phyloP scores from a whole-genome alignment of 2,113 vertebrate species.

The Panthera leo region DNA sequence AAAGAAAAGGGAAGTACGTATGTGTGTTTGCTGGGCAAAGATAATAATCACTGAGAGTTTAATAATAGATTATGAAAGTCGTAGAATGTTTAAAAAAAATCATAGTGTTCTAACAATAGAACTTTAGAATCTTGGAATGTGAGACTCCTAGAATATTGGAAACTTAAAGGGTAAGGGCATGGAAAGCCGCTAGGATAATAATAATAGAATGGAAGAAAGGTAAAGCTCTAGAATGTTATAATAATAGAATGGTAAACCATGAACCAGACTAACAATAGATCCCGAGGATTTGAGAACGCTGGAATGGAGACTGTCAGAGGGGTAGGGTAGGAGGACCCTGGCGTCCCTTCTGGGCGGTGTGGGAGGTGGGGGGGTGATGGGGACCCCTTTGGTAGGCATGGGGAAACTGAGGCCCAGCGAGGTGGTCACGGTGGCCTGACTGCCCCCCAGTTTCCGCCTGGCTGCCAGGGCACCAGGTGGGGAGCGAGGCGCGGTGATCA shows the following conservation, averaged over 20 bases:
- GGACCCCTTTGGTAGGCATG: neutral
- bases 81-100: slow-evolving; percentile 55
- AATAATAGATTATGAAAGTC: slow-evolving; percentile 77
- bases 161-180: neutral
- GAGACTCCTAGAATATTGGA: slow-evolving; percentile 50
- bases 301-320: neutral
- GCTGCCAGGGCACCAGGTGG: slow-evolving; percentile 76
- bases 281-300: neutral
- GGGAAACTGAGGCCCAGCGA: slow-evolving; percentile 64
- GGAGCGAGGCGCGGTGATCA: slow-evolving; percentile 70
- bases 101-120: slow-evolving; percentile 74
- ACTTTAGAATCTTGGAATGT: slow-evolving; percentile 66
- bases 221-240: neutral
- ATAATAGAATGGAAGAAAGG: slow-evolving; percentile 15
- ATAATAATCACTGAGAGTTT: slow-evolving; percentile 64
- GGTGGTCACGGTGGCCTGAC: neutral
- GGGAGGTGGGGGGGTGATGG: neutral
- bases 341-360: neutral
- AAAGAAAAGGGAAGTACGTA: slow-evolving; percentile 50
- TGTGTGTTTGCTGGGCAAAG: slow-evolving; percentile 56
- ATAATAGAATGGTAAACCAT: neutral
- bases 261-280: neutral
- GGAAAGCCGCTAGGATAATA: neutral
- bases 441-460: slow-evolving; percentile 28
- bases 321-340: neutral